Evolutionary conservation across 2,113 vertebrate species (phyloP), one percentile per base, ranked within the genome.

Genomic region (Cyanistes caeruleus): DNA sequence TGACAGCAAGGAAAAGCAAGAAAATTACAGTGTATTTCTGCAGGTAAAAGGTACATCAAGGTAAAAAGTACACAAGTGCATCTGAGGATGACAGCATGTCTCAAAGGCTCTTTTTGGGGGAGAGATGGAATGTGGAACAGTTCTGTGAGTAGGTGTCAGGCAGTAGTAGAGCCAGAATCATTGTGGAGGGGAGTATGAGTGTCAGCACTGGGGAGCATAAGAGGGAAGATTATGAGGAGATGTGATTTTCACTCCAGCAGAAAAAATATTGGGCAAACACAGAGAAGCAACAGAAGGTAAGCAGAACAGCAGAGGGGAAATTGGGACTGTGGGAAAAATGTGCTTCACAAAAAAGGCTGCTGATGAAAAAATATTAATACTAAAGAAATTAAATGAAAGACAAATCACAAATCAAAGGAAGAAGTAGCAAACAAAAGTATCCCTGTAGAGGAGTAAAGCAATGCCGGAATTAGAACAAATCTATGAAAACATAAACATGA

Each of bases 291-390:
- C 13, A 77, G 28, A 86, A 79, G 21, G 3, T 11, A 77, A 74
- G 28, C 1, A 60, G 58, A 82, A 67, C 13, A 67, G 31, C 9
- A 8, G 19, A 3, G 8, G 19, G 1, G 1, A 15, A 72, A 39
- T 5, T 52, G 35, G 5, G n/a, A 56, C 25, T 52, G 2, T 16
- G 10, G 11, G 10, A 11, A 56, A 87, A 78, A 41, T 0, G 0
- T 28, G 7, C 9, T 44, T 11, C 6, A 35, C 28, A 51, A 63
- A 84, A 39, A 62, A 5, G 13, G 5, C 27, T 44, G 14, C 56
- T 20, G 17, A 37, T 35, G 16, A n/a, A 92, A 62, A 86, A 35
- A 43, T 28, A 28, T 1, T 80, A 69, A 23, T 39, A 43, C 1
- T 41, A 44, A 56, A 82, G 27, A 79, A 68, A 94, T 78, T 0